Percentiles rank a stretch among this genome's conserved stretches.
phyloP scores from a whole-genome alignment of 2,797 vertebrate species.

The Sebastes taczanowskii region DNA sequence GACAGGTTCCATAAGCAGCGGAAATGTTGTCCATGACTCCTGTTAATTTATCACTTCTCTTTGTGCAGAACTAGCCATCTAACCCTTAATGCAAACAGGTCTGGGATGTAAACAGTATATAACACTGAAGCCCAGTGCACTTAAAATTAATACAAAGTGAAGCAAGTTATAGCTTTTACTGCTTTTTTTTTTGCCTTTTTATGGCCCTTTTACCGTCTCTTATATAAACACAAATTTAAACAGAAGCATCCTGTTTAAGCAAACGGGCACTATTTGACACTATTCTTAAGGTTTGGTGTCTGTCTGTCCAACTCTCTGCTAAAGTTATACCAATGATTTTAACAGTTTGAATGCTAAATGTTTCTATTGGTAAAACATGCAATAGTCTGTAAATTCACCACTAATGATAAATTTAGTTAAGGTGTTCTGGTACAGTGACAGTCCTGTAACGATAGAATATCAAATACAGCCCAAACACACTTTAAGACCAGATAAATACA shows the following conservation, averaged over 20 bases:
- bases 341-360: not conserved
- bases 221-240: conserved; percentile 17
- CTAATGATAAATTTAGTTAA: not conserved
- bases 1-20: conserved; percentile 61
- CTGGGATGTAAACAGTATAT: conserved; percentile 58
- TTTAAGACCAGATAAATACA: not conserved
- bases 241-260: not conserved
- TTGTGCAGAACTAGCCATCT: conserved; percentile 49
- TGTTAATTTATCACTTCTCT: conserved; percentile 73
- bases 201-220: not conserved
- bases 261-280: not conserved
- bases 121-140: conserved; percentile 42
- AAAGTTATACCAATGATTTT: not conserved
- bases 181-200: not conserved
- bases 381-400: not conserved
- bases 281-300: not conserved
- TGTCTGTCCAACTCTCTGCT: not conserved
- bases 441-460: not conserved
- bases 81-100: conserved; percentile 61
- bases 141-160: conserved; percentile 49
- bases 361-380: not conserved
- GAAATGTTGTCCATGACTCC: conserved; percentile 54
- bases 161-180: conserved; percentile 20
- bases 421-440: not conserved
- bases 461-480: not conserved